Conservation (phyloP, 2,797 vertebrate species). For the Muscicapa striata region DNA sequence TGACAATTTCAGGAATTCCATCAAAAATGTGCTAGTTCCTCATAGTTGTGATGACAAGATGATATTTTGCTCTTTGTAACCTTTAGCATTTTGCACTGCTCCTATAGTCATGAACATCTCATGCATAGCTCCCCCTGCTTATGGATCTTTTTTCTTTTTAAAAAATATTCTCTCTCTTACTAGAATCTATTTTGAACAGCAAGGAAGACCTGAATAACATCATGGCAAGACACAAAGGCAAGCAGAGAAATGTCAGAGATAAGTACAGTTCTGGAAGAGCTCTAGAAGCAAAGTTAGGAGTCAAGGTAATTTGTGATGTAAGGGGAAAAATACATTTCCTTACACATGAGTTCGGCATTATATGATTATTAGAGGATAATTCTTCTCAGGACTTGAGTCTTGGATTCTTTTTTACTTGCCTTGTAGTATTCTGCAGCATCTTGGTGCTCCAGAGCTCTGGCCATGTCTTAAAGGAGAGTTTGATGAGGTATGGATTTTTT, state of each 20-base stretch:
- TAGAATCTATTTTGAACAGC: neutral
- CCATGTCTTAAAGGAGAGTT: neutral
- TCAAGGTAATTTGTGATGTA: neutral
- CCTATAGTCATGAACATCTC: neutral
- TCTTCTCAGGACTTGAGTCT: neutral
- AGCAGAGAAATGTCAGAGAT: neutral
- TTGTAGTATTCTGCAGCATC: neutral
- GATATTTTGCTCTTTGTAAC: neutral
- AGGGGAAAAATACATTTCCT: neutral
- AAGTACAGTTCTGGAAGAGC: neutral
- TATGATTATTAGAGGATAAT: neutral
- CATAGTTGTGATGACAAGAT: neutral
- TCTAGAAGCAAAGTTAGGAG: neutral
- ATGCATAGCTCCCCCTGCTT: rapidly evolving
- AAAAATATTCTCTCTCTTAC: neutral
- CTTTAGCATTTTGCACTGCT: neutral
- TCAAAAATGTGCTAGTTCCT: neutral
- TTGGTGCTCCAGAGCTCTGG: neutral
- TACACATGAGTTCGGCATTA: neutral
- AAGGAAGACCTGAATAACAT: neutral
- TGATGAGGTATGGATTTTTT: rapidly evolving
- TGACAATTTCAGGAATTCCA: neutral
- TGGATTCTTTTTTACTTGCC: neutral
- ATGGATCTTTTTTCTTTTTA: neutral
- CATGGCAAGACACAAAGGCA: neutral